A percentile compares a stretch with the other conserved stretches of the same genome.
These are phyloP conservation scores for Sander vitreus DNA, from an alignment of 2,113 vertebrate species.

Conservation along the genomic window DNA sequence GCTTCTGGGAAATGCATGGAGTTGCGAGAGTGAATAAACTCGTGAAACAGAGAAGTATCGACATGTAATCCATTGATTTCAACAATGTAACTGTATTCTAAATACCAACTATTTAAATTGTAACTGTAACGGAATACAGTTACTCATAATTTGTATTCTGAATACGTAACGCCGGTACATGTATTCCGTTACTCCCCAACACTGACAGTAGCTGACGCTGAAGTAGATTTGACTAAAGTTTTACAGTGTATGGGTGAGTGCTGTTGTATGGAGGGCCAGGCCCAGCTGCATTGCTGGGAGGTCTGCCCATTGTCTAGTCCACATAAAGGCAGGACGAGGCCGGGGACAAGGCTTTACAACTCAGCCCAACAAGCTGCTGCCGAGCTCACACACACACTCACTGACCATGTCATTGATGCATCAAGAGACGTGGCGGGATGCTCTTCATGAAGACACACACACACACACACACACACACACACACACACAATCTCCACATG, in stretches of 20 bases:
- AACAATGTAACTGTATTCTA: too few species aligned
- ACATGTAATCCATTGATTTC: too few species aligned
- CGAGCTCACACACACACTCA: slow-evolving; percentile 64
- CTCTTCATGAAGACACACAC: slow-evolving; percentile 26
- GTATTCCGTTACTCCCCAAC: too few species aligned
- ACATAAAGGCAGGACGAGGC: slow-evolving; percentile 85
- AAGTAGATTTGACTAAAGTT: slow-evolving; percentile 55
- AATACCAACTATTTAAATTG: too few species aligned
- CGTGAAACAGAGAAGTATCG: too few species aligned
- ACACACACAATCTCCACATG: slow-evolving; percentile 23
- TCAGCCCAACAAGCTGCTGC: slow-evolving; percentile 79
- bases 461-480: background rate
- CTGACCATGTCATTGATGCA: slow-evolving; percentile 84
- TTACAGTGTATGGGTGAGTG: slow-evolving; percentile 78
- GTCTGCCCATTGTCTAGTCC: slow-evolving; percentile 89
- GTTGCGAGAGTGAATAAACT: too few species aligned
- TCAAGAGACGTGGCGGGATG: slow-evolving; percentile 82
- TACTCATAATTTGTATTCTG: too few species aligned
- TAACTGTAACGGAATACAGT: too few species aligned
- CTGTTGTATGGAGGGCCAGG: slow-evolving; percentile 84
- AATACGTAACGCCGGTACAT: too few species aligned
- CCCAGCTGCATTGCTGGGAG: slow-evolving; percentile 93
- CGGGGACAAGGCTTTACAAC: slow-evolving; percentile 82
- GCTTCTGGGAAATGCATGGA: too few species aligned
- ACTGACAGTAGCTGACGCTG: background rate